Evolutionary conservation across 2,113 vertebrate species (phyloP).

Genomic region (Tapirus terrestris): DNA sequence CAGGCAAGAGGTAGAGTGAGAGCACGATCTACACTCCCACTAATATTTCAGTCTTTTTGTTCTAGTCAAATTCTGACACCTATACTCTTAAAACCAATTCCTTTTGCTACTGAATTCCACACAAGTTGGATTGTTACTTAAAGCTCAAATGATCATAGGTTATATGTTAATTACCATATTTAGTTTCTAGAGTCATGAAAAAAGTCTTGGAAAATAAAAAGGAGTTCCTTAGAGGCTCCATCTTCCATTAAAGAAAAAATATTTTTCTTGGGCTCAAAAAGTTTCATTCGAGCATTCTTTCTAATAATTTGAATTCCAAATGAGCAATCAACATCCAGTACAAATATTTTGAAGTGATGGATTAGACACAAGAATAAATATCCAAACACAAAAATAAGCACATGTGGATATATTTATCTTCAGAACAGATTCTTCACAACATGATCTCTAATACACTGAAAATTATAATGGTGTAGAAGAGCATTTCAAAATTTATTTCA

Average conservation of each 20-base stretch:
- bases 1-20: background rate
- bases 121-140: background rate
- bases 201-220: background rate
- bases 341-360: background rate
- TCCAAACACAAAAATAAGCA: background rate
- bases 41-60: background rate
- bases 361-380: background rate
- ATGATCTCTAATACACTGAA: background rate
- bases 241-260: background rate
- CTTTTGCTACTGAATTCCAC: background rate
- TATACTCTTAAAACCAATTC: background rate
- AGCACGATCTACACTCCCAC: background rate
- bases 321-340: background rate
- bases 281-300: constrained; percentile 8
- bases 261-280: background rate
- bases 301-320: constrained; percentile 40
- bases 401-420: background rate
- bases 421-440: background rate
- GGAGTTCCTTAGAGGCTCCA: background rate
- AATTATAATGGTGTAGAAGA: background rate
- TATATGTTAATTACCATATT: background rate
- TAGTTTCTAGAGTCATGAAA: background rate
- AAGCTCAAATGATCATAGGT: background rate
- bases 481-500: background rate
- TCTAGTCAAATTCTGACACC: background rate